Conservation (phyloP, 2,113 vertebrate species). For the Paramormyrops kingsleyae region DNA sequence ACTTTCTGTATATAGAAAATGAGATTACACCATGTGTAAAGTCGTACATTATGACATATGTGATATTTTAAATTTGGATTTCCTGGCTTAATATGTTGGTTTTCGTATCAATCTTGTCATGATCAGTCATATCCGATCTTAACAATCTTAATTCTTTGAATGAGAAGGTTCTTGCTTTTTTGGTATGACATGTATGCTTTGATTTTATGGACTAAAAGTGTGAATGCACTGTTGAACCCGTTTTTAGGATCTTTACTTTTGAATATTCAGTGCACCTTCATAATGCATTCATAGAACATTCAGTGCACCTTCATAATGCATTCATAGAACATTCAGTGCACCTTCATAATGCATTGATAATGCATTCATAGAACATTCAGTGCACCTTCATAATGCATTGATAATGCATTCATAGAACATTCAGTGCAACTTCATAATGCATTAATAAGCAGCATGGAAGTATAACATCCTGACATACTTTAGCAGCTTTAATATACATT, state of each 20-base stretch:
- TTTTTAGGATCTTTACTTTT: neutral
- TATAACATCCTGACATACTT: neutral
- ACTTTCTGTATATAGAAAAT: neutral
- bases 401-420: neutral
- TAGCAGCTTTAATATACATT: neutral
- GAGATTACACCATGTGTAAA: neutral
- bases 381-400: neutral
- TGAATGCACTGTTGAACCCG: neutral
- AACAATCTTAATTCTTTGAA: neutral
- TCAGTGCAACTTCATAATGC: too few relatives aligned
- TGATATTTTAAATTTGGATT: neutral
- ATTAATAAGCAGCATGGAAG: neutral
- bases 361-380: neutral
- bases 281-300: neutral
- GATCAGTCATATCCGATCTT: neutral
- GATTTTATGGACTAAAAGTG: neutral
- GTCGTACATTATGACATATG: neutral
- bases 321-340: neutral
- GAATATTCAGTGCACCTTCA: neutral
- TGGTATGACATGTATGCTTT: neutral
- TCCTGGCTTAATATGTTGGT: neutral
- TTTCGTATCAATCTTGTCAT: neutral
- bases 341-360: neutral
- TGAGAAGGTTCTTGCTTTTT: neutral
- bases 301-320: neutral